Evolutionary conservation across 2,888 invertebrate species (phyloP).

Genomic region (Carpatolechia fugitivella): DNA sequence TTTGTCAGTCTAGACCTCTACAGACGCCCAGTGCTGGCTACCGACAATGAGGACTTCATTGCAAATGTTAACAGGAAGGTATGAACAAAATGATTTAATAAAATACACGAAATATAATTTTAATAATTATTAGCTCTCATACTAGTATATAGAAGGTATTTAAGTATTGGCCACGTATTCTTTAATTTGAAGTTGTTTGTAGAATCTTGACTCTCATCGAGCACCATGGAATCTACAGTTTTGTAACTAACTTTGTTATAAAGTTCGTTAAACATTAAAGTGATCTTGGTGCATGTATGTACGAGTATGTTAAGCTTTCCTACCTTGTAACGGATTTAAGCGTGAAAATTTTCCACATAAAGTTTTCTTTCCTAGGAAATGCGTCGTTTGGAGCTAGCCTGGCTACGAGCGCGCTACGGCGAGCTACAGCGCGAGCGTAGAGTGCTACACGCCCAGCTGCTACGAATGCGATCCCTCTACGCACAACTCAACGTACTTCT

Average conservation of each 20-base stretch:
- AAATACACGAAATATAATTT: too few relatives aligned
- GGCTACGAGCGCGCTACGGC: constrained; percentile 49
- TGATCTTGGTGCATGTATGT: too few relatives aligned
- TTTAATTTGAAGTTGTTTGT: too few relatives aligned
- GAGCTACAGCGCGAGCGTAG: constrained; percentile 57
- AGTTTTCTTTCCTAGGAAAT: constrained; percentile 48
- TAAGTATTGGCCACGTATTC: too few relatives aligned
- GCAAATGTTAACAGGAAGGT: constrained; percentile 80
- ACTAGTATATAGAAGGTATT: too few relatives aligned
- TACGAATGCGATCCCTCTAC: constrained; percentile 53
- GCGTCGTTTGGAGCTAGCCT: constrained; percentile 58
- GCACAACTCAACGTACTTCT: constrained; percentile 50
- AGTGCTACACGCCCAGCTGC: constrained; percentile 53
- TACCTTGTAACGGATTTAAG: too few relatives aligned
- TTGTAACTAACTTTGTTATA: too few relatives aligned
- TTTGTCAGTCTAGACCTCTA: constrained; percentile 68
- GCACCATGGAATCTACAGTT: too few relatives aligned
- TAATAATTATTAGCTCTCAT: too few relatives aligned
- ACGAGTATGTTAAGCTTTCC: not conserved
- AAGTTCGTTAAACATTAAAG: too few relatives aligned
- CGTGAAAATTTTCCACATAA: not conserved
- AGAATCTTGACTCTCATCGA: too few relatives aligned
- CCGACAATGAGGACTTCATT: constrained; percentile 79
- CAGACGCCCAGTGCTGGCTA: constrained; percentile 66
- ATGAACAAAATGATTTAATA: too few relatives aligned